Base-by-base conservation (phyloP, 92 coral and sea anemone genomes). In the Micromussa lordhowensis region DNA sequence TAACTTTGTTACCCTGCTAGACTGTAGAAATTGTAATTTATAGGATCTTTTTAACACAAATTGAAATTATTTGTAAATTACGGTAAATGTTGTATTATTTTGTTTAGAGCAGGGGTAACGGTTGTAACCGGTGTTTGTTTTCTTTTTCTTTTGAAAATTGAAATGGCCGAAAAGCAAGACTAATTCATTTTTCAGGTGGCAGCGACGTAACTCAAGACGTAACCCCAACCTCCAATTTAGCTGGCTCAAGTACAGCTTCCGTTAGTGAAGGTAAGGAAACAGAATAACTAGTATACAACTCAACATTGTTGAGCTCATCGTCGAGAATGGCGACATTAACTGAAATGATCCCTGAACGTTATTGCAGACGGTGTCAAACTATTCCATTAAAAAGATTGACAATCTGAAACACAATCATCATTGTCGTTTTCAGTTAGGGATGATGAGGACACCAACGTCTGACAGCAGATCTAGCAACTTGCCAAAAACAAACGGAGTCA, bases 381-480 rank as follows among this genome's bases (percentile, higher is more conserved):
- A 53, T 79, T 59, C 4, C 21, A 79, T 3, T 53, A 32, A 68
- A 79, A 31, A 57, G 69, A 48, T 73, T 38, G 34, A 68, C 54
- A 79, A 79, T 79, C 54, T 79, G 80, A 79, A 54, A 79, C 51
- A 79, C 68, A 79, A 54, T 44, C 16, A 31, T 79, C 68, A 79
- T 57, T 79, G 69, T 79, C 82, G 55, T 54, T 44, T 79, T 68
- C 69, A 79, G 68, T 68, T 53, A 57, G 82, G 48, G 68, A 68
- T 79, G 82, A 16, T 54, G 28, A 79, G 48, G 51, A 57, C 40
- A 79, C 28, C 55, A 79, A 57, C 68, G 51, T 79, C 54, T 79
- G 82, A 69, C 82, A 79, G 82, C 63, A 77, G 81, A 77, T 77
- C 51, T 34, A 77, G 64, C 63, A 77, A 19, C 21, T 77, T 63